Conservation (phyloP, 2,113 vertebrate species). For the Trachemys scripta region DNA sequence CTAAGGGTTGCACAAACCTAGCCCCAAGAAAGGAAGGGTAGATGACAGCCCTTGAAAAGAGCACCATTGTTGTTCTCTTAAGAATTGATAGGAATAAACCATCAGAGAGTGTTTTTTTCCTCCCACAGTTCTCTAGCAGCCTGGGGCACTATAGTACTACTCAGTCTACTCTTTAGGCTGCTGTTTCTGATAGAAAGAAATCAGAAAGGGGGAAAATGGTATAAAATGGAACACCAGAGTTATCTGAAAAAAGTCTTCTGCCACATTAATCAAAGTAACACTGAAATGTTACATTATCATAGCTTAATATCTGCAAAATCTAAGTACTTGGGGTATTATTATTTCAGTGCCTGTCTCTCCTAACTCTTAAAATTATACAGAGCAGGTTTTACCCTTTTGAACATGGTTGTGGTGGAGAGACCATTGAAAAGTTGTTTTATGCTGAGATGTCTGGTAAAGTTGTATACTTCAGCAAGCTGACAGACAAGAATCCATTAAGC, state of each 20-base stretch:
- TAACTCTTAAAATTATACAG: background rate
- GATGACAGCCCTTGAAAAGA: background rate
- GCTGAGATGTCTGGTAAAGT: background rate
- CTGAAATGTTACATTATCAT: background rate
- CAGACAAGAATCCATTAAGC: slow-evolving; percentile 25
- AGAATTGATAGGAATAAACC: no score
- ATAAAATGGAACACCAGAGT: background rate
- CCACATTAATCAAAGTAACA: background rate
- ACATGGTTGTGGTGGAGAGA: background rate
- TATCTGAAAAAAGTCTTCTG: background rate
- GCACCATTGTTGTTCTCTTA: background rate
- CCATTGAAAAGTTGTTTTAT: background rate
- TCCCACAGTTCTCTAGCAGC: background rate
- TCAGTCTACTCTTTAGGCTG: background rate
- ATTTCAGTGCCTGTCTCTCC: background rate
- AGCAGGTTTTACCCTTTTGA: background rate
- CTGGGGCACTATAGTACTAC: background rate
- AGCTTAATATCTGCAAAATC: background rate
- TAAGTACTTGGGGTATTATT: background rate
- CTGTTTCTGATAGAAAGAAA: background rate
- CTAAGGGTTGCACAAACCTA: background rate
- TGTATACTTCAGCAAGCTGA: background rate
- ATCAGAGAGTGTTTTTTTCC: no score
- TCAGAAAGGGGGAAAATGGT: background rate
- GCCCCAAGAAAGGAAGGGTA: background rate